Evolutionary conservation across 2,797 vertebrate genomes (phyloP).

Genomic region (Coracias cyanogaster): DNA sequence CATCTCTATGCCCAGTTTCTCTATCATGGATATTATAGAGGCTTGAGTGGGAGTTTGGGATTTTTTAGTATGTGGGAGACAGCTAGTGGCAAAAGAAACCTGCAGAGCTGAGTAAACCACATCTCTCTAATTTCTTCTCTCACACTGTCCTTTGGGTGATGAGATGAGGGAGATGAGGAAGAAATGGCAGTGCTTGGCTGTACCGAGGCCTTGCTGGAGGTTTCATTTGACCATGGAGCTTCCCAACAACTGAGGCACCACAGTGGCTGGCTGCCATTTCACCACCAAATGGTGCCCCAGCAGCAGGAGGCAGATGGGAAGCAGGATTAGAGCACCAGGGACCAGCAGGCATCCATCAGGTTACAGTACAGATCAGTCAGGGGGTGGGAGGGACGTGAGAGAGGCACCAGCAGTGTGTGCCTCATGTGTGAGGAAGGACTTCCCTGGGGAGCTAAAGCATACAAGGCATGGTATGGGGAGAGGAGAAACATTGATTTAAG

Average conservation of each 20-base stretch:
- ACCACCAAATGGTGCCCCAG: not conserved
- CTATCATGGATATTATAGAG: not conserved
- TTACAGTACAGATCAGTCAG: not conserved
- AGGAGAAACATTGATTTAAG: not conserved
- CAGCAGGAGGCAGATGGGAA: not conserved
- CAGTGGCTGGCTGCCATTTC: rapidly evolving
- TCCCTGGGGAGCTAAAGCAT: not conserved
- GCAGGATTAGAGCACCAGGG: not conserved
- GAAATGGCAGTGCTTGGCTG: rapidly evolving
- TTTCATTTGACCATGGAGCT: not conserved
- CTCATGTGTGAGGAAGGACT: not conserved
- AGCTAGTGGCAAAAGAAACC: not conserved
- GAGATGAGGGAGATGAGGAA: not conserved
- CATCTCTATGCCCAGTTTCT: conserved; percentile 13
- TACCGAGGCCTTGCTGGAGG: too few relatives aligned
- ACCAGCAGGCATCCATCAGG: rapidly evolving
- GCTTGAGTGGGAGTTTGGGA: conserved; percentile 6
- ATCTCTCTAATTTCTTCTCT: not conserved
- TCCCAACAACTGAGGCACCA: rapidly evolving
- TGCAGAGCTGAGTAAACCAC: not conserved
- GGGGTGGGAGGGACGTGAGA: not conserved
- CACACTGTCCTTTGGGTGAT: rapidly evolving
- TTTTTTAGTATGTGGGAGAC: conserved; percentile 26
- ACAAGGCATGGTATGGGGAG: not conserved
- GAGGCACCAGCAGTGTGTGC: rapidly evolving